These are phyloP conservation scores for Ladona fulva DNA, from an alignment of 1,140 invertebrate species.

Conservation along the genomic window DNA sequence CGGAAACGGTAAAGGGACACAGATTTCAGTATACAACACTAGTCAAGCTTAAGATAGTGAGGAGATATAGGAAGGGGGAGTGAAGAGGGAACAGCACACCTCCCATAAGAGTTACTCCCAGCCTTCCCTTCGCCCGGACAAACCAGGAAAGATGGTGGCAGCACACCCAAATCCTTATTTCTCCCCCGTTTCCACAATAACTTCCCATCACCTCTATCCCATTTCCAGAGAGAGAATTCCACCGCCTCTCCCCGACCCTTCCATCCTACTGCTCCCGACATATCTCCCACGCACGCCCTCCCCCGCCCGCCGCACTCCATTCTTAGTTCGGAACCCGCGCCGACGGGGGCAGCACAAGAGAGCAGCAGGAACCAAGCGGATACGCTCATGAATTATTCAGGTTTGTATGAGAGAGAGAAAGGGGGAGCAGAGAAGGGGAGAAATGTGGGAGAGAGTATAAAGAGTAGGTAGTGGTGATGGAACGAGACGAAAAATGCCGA, in stretches of 20 bases:
- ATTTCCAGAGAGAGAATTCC: not conserved
- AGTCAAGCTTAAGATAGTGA: not conserved
- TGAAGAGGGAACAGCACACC: not conserved
- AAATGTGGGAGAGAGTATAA: not conserved
- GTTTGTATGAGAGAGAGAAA: not conserved
- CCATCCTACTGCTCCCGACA: not conserved
- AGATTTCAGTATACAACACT: no score
- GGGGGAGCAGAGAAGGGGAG: not conserved
- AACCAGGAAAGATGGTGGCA: slow-evolving; percentile 7
- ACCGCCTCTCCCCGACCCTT: not conserved
- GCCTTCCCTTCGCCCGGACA: not conserved
- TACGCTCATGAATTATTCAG: slow-evolving; percentile 6
- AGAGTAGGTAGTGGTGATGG: no score
- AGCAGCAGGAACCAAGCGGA: slow-evolving; percentile 1
- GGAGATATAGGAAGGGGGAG: not conserved
- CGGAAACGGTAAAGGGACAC: no score
- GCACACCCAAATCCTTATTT: slow-evolving; percentile 5
- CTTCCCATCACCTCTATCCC: slow-evolving; percentile 2
- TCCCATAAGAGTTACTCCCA: not conserved
- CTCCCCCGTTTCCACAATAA: slow-evolving; percentile 7
- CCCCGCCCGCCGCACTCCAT: not conserved
- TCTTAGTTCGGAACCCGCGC: not conserved
- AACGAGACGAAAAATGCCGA: no score
- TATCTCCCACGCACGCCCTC: not conserved
- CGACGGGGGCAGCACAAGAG: slow-evolving; percentile 4